Evolutionary conservation across 2,888 invertebrate species (phyloP).

Genomic region (Leptogaster cylindrica): DNA sequence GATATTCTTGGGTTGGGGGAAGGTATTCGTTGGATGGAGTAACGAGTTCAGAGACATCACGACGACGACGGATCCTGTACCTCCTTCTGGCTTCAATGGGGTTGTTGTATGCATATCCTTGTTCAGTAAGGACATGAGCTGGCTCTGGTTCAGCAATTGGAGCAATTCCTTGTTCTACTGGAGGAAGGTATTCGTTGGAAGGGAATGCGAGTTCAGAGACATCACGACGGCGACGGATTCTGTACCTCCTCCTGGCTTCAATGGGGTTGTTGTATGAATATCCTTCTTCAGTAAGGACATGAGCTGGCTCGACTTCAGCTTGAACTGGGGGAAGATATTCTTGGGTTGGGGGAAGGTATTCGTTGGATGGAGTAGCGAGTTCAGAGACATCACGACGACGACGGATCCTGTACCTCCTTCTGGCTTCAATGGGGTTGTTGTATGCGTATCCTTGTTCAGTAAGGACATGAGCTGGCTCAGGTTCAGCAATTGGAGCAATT

Average conservation of each 20-base stretch:
- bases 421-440: conserved; percentile 23
- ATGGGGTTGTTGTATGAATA: conserved; percentile 12
- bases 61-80: conserved; percentile 19
- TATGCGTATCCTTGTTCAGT: conserved; percentile 22
- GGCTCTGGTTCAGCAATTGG: background rate
- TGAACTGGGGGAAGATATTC: background rate
- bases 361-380: background rate
- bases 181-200: conserved; percentile 18
- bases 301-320: conserved; percentile 1
- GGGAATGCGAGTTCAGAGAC: conserved; percentile 21
- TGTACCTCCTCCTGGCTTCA: conserved; percentile 17
- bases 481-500: conserved; percentile 9
- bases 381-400: conserved; percentile 31
- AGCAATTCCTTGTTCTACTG: background rate
- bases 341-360: conserved; percentile 22
- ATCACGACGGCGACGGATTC: conserved; percentile 29
- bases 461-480: background rate
- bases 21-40: conserved; percentile 14
- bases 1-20: conserved; percentile 17
- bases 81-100: conserved; percentile 6
- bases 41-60: conserved; percentile 1
- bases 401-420: conserved; percentile 20
- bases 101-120: conserved; percentile 23
- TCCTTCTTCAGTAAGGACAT: background rate
- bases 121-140: conserved; percentile 1